A percentile compares a stretch with the other conserved stretches of the same genome.
These are phyloP conservation scores for Lontra canadensis DNA, from an alignment of 2,113 vertebrate species.

Conservation along the genomic window DNA sequence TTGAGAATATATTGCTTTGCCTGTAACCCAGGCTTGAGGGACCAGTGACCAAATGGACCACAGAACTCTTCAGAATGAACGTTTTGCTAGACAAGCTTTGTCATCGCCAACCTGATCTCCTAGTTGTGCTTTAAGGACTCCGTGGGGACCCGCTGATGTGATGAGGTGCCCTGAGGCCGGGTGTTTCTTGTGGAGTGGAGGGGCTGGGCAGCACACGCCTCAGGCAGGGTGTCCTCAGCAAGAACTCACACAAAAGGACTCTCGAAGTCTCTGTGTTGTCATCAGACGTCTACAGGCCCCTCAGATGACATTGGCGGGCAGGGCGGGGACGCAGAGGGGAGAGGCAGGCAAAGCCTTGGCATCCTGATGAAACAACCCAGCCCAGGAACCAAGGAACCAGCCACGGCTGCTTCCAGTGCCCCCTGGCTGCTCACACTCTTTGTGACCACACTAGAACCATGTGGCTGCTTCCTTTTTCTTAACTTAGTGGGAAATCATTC, in stretches of 20 bases:
- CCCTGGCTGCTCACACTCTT: neutral
- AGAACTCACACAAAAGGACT: neutral
- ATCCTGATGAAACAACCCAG: neutral
- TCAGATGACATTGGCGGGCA: neutral
- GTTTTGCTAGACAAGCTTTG: neutral
- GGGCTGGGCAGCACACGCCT: neutral
- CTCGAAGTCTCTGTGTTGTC: neutral
- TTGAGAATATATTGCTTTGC: neutral
- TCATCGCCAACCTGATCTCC: neutral
- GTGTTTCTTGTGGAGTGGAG: neutral
- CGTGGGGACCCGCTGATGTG: neutral
- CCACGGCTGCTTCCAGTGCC: neutral
- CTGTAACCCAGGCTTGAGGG: neutral
- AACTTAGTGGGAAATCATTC: neutral
- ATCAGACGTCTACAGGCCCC: neutral
- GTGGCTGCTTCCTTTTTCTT: neutral
- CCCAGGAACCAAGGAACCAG: neutral
- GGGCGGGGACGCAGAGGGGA: neutral
- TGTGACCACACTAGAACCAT: neutral
- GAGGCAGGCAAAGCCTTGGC: fast-evolving
- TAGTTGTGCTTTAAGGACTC: neutral
- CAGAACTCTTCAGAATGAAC: neutral
- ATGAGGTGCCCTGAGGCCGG: neutral
- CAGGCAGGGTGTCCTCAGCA: neutral
- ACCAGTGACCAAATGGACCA: neutral